Base-by-base conservation (phyloP, 2,888 invertebrate genomes). In the Incurvaria masculella region DNA sequence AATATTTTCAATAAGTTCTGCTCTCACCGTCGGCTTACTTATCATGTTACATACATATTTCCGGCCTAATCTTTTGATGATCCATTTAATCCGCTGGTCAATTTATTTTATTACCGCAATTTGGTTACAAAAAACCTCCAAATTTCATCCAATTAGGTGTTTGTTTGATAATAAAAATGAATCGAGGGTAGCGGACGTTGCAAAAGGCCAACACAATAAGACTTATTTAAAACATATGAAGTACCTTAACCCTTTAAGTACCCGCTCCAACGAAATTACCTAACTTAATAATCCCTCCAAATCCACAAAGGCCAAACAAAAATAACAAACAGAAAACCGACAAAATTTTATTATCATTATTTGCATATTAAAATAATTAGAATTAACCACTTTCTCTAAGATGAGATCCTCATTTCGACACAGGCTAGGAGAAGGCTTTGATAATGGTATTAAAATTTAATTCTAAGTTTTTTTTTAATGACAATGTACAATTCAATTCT, bases 311-410 rank as follows among this genome's bases (percentile, higher is more conserved):
- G 33, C 59, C 65, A 64, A 66, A 66, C 68, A 66, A 69, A 72
- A 72, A 71, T 71, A 72, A 71, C 72, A 69, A 62, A 58, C 57
- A 61, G 62, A 62, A 64, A 66, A 67, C 66, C 65, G 60, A 63
- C 65, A 63, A 67, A 70, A 76, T 76, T 74, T 76, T 73, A 76
- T 76, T 76, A 76, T 72, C 66, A 71, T 75, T 76, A 78, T 78
- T 78, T 72, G 72, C 76, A 78, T 76, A 75, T 73, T 72, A 74
- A 74, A 76, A 78, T 76, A 72, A 76, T 75, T 74, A 74, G 71
- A 67, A 71, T 68, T 60, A 61, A 60, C 56, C 58, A 48, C 48
- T 48, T 33, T 33, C 46, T 46, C 39, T 45, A 48, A 50, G 50
- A 47, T 42, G 47, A 18, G 43, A 21, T 27, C 45, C 33, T 4